Evolutionary conservation across 2,113 vertebrate genomes (phyloP).

Genomic region (Columba livia): DNA sequence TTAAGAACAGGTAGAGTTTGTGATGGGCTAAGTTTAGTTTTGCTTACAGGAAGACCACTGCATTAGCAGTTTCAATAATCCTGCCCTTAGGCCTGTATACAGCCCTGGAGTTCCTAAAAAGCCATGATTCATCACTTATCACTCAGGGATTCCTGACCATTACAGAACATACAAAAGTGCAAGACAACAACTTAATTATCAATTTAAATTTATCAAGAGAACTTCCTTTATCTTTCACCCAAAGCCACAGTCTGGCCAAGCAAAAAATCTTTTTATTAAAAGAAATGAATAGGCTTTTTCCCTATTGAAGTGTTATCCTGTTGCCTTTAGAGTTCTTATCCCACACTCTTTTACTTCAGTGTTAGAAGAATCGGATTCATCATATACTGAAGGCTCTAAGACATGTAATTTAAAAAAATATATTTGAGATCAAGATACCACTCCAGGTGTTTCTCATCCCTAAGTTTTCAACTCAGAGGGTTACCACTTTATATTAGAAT

Average conservation of each 20-base stretch:
- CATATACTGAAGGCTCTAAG: neutral
- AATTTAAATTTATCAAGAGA: neutral
- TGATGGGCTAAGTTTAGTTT: neutral
- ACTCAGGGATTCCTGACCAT: neutral
- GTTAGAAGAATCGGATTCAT: neutral
- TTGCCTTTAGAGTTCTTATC: neutral
- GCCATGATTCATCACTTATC: conserved; percentile 16
- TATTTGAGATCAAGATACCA: neutral
- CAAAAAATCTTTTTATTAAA: neutral
- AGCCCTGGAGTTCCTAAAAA: conserved; percentile 12
- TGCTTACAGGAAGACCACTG: neutral
- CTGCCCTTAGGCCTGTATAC: neutral
- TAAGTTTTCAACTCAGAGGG: neutral
- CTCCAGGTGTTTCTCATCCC: neutral
- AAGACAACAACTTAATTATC: conserved; percentile 8
- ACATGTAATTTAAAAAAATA: neutral
- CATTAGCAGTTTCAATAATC: neutral
- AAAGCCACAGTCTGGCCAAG: neutral
- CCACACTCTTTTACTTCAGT: neutral
- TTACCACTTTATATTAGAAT: neutral
- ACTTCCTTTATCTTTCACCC: conserved; percentile 14
- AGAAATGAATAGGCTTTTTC: neutral
- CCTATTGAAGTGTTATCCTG: neutral
- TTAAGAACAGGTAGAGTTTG: neutral
- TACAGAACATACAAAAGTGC: neutral